Percentiles rank a stretch among this genome's conserved stretches.
Evolutionary conservation across 2,113 vertebrate genomes (phyloP).

Genomic region (Origma solitaria): DNA sequence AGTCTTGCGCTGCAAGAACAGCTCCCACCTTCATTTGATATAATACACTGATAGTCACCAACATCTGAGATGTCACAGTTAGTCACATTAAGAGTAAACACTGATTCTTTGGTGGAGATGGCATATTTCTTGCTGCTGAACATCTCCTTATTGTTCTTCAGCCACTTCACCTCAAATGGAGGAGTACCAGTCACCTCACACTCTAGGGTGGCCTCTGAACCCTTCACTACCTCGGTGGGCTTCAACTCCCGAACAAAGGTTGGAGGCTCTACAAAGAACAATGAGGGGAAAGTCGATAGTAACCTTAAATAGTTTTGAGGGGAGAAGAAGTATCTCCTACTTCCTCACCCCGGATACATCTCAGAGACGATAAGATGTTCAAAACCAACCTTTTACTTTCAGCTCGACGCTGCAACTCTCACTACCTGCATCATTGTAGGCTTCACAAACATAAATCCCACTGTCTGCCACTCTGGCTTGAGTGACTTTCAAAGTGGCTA

Average conservation of each 20-base stretch:
- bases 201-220: constrained; percentile 77
- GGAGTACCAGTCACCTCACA: constrained; percentile 86
- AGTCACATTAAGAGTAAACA: constrained; percentile 82
- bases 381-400: constrained; percentile 93
- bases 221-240: constrained; percentile 83
- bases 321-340: not conserved
- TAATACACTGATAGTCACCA: constrained; percentile 91
- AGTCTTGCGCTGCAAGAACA: constrained; percentile 85
- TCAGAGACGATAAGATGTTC: not conserved
- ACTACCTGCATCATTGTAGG: constrained; percentile 93
- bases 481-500: constrained; percentile 84
- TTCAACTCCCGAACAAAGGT: constrained; percentile 80
- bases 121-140: constrained; percentile 88
- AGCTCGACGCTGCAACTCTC: constrained; percentile 94
- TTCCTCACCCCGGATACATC: not conserved
- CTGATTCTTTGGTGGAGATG: constrained; percentile 74
- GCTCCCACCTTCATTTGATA: constrained; percentile 90
- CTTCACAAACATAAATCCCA: constrained; percentile 92
- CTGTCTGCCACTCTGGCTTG: constrained; percentile 80
- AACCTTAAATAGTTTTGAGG: not conserved
- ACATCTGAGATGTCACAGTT: constrained; percentile 85
- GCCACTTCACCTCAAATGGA: constrained; percentile 91
- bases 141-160: constrained; percentile 91
- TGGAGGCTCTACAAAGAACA: constrained; percentile 83
- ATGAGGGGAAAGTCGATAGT: not conserved